Percentiles rank a stretch among this genome's conserved stretches.
Evolutionary conservation across 1,140 invertebrate species (phyloP).

Genomic region (Tetramorium alpestre): DNA sequence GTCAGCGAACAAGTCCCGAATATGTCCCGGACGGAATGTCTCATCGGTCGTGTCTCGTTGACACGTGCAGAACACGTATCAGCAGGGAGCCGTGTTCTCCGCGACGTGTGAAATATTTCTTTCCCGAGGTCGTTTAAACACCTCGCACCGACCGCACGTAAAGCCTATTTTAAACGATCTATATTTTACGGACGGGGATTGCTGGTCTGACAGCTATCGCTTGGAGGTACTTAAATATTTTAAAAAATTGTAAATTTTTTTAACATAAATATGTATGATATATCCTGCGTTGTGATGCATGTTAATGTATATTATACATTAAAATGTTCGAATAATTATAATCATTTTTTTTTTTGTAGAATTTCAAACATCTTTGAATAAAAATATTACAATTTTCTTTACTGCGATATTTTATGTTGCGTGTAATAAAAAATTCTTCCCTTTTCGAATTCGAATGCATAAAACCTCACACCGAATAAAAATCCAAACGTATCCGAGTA

Average conservation of each 20-base stretch:
- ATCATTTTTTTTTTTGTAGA: no score
- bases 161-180: background rate
- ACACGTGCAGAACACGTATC: conserved; percentile 20
- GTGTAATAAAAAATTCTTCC: background rate
- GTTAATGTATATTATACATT: background rate
- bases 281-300: background rate
- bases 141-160: background rate
- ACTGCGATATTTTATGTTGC: background rate
- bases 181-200: background rate
- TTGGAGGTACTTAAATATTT: background rate
- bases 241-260: background rate
- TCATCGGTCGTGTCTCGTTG: conserved; percentile 14
- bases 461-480: background rate
- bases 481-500: background rate
- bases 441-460: no score
- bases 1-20: conserved; percentile 23
- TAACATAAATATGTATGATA: background rate
- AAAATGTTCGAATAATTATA: background rate
- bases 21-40: background rate
- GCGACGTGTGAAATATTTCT: conserved; percentile 28
- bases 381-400: no score
- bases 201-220: background rate
- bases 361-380: no score
- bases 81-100: background rate
- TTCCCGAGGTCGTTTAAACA: background rate